Base-by-base conservation (phyloP, 1,140 invertebrate genomes). In the Drosophila kikkawai region DNA sequence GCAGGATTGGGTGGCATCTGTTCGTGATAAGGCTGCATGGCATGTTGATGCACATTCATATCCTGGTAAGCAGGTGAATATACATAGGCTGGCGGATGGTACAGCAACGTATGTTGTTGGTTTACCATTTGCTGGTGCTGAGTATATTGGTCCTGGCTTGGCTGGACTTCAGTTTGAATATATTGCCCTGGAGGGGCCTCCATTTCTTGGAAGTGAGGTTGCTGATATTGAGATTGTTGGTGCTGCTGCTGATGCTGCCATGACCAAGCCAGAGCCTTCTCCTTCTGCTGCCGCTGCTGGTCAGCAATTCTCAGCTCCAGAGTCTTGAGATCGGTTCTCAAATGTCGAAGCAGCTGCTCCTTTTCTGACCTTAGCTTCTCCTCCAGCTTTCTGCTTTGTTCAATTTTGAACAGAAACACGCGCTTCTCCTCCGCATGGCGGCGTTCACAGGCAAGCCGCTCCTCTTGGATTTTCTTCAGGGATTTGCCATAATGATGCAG, bases 381-480 rank as follows among this genome's bases (percentile, higher is more conserved):
- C 60, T 86, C 82, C 4, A 71, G 36, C 29, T 86, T 79, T 19
- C 59, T 82, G 19, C 57, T 75, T 11, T 84, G 51, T 1, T 70
- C 37, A 81, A 87, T 85, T 57, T 90, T 85, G 13, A 61, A 37
- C 39, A 67, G 41, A 8, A 75, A 90, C 3, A 57, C 3, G 2
- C 85, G 74, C 32, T 84, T 71, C 22, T 80, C 67, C 1, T 80
- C 77, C 3, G 65, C 81, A 57, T 88, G 71, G 26, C 79, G 56
- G 7, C 80, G 75, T 17, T 86, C 80, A 7, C 17, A 50, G n/a
- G 39, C 9, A 11, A 69, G 7, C 1, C 81, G 73, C 17, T 71
- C 59, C 0, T 61, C 58, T 15, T 61, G 44, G 4, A 87, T 8
- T 9, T 71, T 55, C 29, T 79, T 85, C 0, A 90, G 26, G 3